phyloP scores from a whole-genome alignment of 1,140 invertebrate genomes.

The Drosophila mojavensis region DNA sequence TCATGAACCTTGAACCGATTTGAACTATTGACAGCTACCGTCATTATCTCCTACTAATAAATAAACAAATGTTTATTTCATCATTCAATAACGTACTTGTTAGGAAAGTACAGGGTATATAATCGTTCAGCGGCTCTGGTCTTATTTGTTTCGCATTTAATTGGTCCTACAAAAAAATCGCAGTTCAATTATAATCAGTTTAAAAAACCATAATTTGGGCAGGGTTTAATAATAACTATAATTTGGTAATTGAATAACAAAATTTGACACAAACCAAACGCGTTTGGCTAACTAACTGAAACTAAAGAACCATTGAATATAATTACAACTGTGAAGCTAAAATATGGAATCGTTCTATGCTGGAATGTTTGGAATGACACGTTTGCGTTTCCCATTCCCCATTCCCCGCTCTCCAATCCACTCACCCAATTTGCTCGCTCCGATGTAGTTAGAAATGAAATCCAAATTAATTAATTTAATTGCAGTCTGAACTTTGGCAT shows the following conservation, averaged over 20 bases:
- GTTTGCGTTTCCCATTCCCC: constrained; percentile 22
- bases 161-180: neutral
- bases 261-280: neutral
- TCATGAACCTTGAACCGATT: too few relatives aligned
- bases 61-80: too few relatives aligned
- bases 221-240: too few relatives aligned
- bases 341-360: neutral
- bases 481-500: constrained; percentile 50
- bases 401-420: neutral
- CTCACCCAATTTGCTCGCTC: neutral
- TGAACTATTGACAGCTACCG: too few relatives aligned
- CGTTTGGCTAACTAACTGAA: constrained; percentile 9
- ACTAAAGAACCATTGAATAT: constrained; percentile 1
- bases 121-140: neutral
- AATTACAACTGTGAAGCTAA: neutral
- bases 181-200: too few relatives aligned
- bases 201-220: too few relatives aligned
- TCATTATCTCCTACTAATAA: too few relatives aligned
- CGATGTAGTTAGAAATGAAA: constrained; percentile 3
- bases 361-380: constrained; percentile 48
- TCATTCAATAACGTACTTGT: too few relatives aligned
- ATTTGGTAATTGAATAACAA: neutral
- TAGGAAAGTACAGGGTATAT: neutral
- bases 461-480: constrained; percentile 72
- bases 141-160: constrained; percentile 4